Conservation (phyloP, 2,113 vertebrate genomes). For the Pagrus major region DNA sequence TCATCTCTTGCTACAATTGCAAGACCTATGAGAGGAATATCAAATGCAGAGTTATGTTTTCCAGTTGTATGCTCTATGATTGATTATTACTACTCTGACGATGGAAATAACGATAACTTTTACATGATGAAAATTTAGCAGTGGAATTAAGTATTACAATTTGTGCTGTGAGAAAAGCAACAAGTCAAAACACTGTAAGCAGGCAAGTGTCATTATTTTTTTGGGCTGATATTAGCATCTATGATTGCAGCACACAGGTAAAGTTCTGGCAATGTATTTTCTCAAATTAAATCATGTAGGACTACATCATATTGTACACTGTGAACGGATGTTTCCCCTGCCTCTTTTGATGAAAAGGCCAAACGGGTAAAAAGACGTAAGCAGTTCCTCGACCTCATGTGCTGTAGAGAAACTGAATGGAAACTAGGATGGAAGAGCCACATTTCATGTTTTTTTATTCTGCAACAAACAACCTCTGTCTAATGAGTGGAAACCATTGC, state of each 20-base stretch:
- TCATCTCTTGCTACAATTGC: background rate
- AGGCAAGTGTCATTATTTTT: background rate
- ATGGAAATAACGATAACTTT: background rate
- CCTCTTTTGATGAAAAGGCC: background rate
- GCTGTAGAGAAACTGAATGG: constrained; percentile 15
- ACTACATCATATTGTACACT: background rate
- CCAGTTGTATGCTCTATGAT: background rate
- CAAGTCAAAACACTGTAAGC: background rate
- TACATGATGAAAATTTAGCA: background rate
- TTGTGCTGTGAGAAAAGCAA: background rate
- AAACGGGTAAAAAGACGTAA: background rate
- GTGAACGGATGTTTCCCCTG: background rate
- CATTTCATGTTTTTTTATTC: constrained; percentile 51
- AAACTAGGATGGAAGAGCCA: constrained; percentile 41
- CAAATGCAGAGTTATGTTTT: background rate
- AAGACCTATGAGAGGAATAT: background rate
- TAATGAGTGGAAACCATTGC: constrained; percentile 68
- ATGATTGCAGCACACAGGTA: background rate
- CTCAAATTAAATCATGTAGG: background rate
- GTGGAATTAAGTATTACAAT: background rate
- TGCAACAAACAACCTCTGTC: constrained; percentile 49
- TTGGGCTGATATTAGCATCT: background rate
- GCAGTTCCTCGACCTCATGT: background rate
- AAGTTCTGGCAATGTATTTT: background rate
- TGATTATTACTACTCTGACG: background rate